Percentiles rank a stretch among this genome's conserved stretches.
Evolutionary conservation across 2,888 invertebrate species (phyloP).

Genomic region (Dicycla oo): DNA sequence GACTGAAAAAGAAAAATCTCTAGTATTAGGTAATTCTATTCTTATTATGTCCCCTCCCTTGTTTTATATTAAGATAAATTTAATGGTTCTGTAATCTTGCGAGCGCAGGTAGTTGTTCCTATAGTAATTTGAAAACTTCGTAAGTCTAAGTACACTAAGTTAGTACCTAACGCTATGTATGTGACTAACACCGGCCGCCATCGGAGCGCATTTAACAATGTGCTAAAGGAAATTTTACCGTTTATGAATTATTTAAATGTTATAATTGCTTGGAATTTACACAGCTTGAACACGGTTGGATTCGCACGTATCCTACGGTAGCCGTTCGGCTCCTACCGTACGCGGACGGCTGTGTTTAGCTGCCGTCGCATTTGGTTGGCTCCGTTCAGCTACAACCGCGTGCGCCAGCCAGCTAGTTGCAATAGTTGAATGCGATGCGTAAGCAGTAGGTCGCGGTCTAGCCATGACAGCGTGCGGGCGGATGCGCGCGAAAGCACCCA

Average conservation of each 20-base stretch:
- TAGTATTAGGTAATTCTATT: constrained; percentile 3
- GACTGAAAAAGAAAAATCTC: not conserved
- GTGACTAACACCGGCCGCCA: too few relatives aligned
- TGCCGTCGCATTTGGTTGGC: not conserved
- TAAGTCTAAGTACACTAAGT: not conserved
- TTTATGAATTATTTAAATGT: not conserved
- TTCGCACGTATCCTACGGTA: not conserved
- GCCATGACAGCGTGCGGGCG: not conserved
- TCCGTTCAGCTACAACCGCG: not conserved
- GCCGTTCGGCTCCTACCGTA: not conserved
- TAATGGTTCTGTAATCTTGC: constrained; percentile 21
- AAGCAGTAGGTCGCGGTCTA: not conserved
- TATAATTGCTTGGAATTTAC: not conserved
- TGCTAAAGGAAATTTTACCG: not conserved
- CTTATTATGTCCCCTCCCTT: not conserved
- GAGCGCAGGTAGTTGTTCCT: constrained; percentile 9
- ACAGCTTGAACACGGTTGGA: not conserved
- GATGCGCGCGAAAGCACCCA: too few relatives aligned
- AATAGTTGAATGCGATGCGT: not conserved
- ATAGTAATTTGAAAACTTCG: constrained; percentile 27
- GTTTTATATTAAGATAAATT: constrained; percentile 33
- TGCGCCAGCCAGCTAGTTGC: not conserved
- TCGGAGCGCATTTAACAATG: not conserved
- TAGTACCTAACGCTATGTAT: too few relatives aligned
- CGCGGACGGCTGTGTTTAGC: not conserved